Percentiles rank a stretch among this genome's conserved stretches.
phyloP scores from a whole-genome alignment of 2,888 invertebrate genomes.

The Drosophila birchii region DNA sequence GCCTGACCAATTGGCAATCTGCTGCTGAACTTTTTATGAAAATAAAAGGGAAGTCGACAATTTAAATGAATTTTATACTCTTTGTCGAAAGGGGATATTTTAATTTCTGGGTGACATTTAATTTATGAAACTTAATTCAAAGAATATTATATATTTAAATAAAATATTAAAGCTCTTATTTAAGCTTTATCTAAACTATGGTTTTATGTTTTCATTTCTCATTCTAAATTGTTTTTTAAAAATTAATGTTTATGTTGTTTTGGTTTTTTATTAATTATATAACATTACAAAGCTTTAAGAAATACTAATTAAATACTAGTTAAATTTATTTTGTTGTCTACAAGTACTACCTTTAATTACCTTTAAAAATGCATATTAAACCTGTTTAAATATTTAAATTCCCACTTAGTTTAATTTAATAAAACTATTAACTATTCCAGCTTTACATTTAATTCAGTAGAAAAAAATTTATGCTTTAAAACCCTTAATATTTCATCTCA shows the following conservation, averaged over 20 bases:
- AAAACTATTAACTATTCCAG: background rate
- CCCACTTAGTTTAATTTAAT: background rate
- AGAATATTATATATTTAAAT: background rate
- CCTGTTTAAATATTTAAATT: background rate
- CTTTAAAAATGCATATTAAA: background rate
- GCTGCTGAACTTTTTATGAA: conserved; percentile 33
- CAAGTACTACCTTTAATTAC: rapidly evolving
- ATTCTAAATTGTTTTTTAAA: too few relatives aligned
- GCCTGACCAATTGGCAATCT: conserved; percentile 51
- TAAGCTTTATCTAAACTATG: background rate
- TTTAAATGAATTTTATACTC: conserved; percentile 36
- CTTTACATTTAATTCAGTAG: background rate
- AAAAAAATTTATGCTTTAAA: background rate
- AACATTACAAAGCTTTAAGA: background rate
- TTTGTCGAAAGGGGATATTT: background rate
- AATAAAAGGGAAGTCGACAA: conserved; percentile 23
- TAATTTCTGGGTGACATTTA: background rate
- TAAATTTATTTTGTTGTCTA: background rate
- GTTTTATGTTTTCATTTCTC: too few relatives aligned
- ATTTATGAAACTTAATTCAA: background rate
- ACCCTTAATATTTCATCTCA: background rate
- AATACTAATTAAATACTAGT: background rate
- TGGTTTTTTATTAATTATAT: background rate
- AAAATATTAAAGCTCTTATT: background rate
- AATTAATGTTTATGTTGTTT: background rate